Evolutionary conservation across 2,113 vertebrate species (phyloP).

Genomic region (Gallinago undulata): DNA sequence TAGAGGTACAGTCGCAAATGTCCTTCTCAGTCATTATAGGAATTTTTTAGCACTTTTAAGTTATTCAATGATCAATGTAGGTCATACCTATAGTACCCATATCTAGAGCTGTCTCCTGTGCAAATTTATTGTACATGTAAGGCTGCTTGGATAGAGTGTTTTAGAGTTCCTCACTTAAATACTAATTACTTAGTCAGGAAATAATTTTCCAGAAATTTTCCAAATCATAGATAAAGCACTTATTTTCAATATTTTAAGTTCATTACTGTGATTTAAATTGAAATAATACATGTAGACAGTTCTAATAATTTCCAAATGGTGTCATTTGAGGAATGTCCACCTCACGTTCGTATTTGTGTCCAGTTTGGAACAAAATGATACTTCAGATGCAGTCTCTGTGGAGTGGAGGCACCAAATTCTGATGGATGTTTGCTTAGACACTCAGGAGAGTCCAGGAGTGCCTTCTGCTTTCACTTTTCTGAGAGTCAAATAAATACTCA

Average conservation of each 20-base stretch:
- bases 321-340: background rate
- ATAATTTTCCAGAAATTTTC: background rate
- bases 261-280: background rate
- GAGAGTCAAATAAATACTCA: background rate
- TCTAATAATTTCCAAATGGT: background rate
- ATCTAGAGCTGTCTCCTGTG: background rate
- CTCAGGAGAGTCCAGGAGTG: background rate
- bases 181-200: background rate
- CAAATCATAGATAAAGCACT: background rate
- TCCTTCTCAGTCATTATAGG: background rate
- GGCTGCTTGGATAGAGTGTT: background rate
- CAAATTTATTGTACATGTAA: background rate
- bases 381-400: background rate
- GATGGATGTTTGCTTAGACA: background rate
- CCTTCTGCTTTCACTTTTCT: background rate
- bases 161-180: background rate
- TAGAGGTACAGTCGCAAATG: background rate
- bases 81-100: background rate
- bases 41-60: background rate
- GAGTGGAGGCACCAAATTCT: background rate
- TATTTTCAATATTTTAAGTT: background rate
- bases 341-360: background rate
- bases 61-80: background rate
- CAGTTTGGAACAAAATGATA: background rate
- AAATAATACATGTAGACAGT: background rate